A percentile compares a stretch with the other conserved stretches of the same genome.
These are phyloP conservation scores for Leucoraja erinaceus DNA, from an alignment of 2,113 vertebrate genomes.

Conservation along the genomic window DNA sequence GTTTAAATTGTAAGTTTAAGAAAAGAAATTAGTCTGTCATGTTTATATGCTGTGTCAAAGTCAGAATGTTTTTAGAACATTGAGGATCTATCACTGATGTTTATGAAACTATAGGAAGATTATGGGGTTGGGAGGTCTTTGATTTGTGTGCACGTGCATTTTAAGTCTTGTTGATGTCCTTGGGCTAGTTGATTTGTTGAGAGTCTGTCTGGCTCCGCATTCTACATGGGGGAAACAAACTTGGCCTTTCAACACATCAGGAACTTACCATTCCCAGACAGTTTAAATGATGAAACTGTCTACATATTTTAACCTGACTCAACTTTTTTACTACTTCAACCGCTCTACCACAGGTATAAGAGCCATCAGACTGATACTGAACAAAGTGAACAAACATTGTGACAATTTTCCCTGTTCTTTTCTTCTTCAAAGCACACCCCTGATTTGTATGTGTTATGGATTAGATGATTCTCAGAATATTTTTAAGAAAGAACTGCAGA, in stretches of 20 bases:
- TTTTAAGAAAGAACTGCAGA: too few species aligned
- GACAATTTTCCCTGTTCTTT: neutral
- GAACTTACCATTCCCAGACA: neutral
- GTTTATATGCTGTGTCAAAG: neutral
- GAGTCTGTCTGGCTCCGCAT: neutral
- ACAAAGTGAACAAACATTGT: neutral
- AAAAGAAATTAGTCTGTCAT: neutral
- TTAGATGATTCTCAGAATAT: too few species aligned
- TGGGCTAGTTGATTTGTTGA: neutral
- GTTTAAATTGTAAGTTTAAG: neutral
- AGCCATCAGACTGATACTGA: neutral
- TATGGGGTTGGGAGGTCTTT: neutral
- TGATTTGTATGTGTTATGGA: neutral
- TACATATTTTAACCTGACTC: neutral
- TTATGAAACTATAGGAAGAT: slow-evolving; percentile 8
- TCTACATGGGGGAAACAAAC: neutral
- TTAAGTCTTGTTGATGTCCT: neutral
- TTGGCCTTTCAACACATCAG: neutral
- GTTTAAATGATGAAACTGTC: neutral
- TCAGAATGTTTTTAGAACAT: neutral
- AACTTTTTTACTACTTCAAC: neutral
- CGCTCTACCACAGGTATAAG: neutral
- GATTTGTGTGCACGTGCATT: neutral
- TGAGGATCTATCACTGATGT: too few species aligned
- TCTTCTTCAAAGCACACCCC: neutral